A percentile compares a stretch with the other conserved stretches of the same genome.
phyloP scores from a whole-genome alignment of 1,140 invertebrate genomes.

The Ceratitis capitata region DNA sequence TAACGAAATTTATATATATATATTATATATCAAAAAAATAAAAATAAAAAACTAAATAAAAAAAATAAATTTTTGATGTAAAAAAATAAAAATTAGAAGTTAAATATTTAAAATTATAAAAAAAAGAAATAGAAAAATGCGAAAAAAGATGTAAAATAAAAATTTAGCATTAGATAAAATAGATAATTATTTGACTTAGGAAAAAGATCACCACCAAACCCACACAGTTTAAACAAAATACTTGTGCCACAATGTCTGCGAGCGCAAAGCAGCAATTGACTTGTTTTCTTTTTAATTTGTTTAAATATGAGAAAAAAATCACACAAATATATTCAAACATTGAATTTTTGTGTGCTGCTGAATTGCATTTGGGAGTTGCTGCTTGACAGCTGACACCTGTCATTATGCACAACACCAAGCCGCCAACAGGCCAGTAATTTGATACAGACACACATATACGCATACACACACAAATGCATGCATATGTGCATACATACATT shows the following conservation, averaged over 20 bases:
- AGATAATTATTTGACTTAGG: not conserved
- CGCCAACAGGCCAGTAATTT: slow-evolving; percentile 1
- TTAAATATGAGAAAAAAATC: not conserved
- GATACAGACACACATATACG: not conserved
- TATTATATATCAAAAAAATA: too few relatives aligned
- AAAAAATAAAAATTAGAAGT: too few relatives aligned
- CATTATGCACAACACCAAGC: slow-evolving; percentile 48
- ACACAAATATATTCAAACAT: slow-evolving; percentile 24
- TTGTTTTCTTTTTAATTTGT: too few relatives aligned
- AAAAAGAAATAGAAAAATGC: too few relatives aligned
- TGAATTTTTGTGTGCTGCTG: slow-evolving; percentile 32
- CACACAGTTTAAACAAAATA: too few relatives aligned
- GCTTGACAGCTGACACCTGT: slow-evolving; percentile 59
- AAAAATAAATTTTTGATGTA: too few relatives aligned
- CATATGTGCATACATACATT: not conserved
- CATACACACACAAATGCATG: not conserved
- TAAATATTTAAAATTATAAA: too few relatives aligned
- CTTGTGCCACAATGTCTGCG: slow-evolving; percentile 8
- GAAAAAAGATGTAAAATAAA: too few relatives aligned
- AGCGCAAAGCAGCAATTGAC: not conserved
- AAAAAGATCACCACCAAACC: too few relatives aligned
- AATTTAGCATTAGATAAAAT: not conserved
- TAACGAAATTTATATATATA: too few relatives aligned
- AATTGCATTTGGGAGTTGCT: slow-evolving; percentile 49
- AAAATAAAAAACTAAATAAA: too few relatives aligned